Evolutionary conservation across 1,140 invertebrate genomes (phyloP), one percentile per base, ranked within the genome.

Genomic region (Drosophila chauvacae): DNA sequence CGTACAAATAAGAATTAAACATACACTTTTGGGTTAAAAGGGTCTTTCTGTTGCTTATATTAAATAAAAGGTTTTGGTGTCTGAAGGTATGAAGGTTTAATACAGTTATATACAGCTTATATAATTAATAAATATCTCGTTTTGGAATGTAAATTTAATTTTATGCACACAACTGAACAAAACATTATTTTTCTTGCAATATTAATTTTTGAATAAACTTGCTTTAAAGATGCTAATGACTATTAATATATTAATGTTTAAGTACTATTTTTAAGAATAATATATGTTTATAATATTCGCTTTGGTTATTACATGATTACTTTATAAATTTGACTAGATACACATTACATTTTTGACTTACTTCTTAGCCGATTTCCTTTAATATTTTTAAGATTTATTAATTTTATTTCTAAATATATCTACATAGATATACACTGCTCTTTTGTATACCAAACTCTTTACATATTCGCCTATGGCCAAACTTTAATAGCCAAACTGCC

Each of bases 281-380:
- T 35, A 35, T 20, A 35, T 9, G 18, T 53, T 35, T 35, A 9
- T 20, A 35, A 55, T 37, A 37, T 16, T 55, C 18, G 13, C 18
- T 14, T 14, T 14, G 44, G 18, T 55, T 55, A 37, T 55, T 37
- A 37, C 33, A 37, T 16, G 23, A 42, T 51, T 60, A 47, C 39
- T 7, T 59, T 68, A 77, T 55, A 56, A 77, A 77, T 77, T 77
- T 76, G 62, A 77, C 74, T 77, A 77, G 74, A 59, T 76, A 35
- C 30, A 65, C 48, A 75, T 37, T 73, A 14, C 65, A 41, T 14
- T 41, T 41, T 18, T 37, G 28, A 53, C 30, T 53, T 9, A 20
- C 7, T 14, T 53, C 20, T 20, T 9, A 37, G 6, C 20, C 7
- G n/a, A 20, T 53, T 7, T 51, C 7, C 7, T 28, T 62, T 59